Conservation (phyloP, 1,140 invertebrate species). For the Halictus rubicundus region DNA sequence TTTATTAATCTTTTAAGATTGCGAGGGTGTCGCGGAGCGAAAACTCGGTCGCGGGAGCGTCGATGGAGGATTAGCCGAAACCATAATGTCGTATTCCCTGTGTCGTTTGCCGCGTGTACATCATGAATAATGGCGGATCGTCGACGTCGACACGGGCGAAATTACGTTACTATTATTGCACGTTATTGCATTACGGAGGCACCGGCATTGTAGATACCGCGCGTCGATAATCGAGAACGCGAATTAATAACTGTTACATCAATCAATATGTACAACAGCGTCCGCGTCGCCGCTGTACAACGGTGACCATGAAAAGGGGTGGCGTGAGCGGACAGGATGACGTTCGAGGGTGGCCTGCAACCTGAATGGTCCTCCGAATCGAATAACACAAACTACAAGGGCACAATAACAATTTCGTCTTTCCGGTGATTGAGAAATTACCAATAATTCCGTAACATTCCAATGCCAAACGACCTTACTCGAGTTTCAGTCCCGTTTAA, state of each 20-base stretch:
- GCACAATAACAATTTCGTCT: neutral
- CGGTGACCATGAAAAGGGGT: slow-evolving; percentile 20
- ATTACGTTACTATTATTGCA: slow-evolving; percentile 73
- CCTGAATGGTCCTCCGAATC: neutral
- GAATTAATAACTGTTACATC: slow-evolving; percentile 78
- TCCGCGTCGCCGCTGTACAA: slow-evolving; percentile 34
- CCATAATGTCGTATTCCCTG: slow-evolving; percentile 11
- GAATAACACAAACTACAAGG: too few species aligned
- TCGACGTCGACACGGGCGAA: slow-evolving; percentile 60
- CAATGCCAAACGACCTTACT: too few species aligned
- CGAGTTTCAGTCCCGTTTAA: too few species aligned
- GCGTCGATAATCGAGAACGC: slow-evolving; percentile 75
- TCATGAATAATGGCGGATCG: slow-evolving; percentile 57
- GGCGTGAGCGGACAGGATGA: neutral
- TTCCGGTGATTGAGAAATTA: too few species aligned
- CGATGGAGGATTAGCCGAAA: slow-evolving; percentile 5
- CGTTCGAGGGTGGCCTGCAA: neutral
- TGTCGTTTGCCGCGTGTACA: neutral
- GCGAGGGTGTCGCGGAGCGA: too few species aligned
- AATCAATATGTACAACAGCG: slow-evolving; percentile 71
- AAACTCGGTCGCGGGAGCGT: neutral
- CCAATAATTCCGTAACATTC: too few species aligned
- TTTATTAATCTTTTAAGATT: too few species aligned
- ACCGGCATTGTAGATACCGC: slow-evolving; percentile 49
- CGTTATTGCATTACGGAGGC: slow-evolving; percentile 70